Base-by-base conservation (phyloP, 2,888 invertebrate genomes). In the Eristalinus aeneus region DNA sequence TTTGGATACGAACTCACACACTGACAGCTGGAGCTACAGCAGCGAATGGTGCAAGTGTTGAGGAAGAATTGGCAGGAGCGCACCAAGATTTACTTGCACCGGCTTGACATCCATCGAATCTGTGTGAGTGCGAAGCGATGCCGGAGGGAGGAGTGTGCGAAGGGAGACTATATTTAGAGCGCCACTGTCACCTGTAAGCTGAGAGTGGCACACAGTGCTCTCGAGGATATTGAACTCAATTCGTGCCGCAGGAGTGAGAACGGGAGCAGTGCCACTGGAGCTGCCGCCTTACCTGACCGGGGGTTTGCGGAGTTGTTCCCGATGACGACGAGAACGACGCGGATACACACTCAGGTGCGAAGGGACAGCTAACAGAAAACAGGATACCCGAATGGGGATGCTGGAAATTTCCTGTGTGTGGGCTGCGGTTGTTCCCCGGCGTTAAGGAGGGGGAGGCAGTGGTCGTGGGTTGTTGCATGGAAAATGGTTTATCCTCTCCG, bases 201-300 rank as follows among this genome's bases (percentile, higher is more conserved):
- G 39, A 46, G 39, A 46, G 39, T 46, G 39, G 39, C 39, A 46
- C 39, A n/a, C 36, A 22, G 20, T 74, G 31, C 79, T 71, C 61
- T 68, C n/a, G 61, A 80, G 80, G 80, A 74, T 80, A 68, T 80
- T 80, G 80, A 80, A 80, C 80, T 74, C 80, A 68, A 80, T 74
- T 78, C 34, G 22, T 36, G 61, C 20, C 56, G 63, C 16, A 5
- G 32, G n/a, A 32, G 34, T 11, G 27, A 27, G 27, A 58, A 12
- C 23, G 0, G 54, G 23, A 27, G 27, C 27, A 27, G 27, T 27
- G 27, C n/a, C 32, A 0, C 12, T 58, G 56, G 23, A 23, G n/a
- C 34, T 39, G 27, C 23, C 31, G 22, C 22, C 36, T 16, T 22
- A 53, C 53, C 39, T 64, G 31, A 2, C 54, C 32, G 68, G 64